Percentiles rank a stretch among this genome's conserved stretches.
Evolutionary conservation across 2,888 invertebrate species (phyloP).

Genomic region (Leptarthrus brevirostris): DNA sequence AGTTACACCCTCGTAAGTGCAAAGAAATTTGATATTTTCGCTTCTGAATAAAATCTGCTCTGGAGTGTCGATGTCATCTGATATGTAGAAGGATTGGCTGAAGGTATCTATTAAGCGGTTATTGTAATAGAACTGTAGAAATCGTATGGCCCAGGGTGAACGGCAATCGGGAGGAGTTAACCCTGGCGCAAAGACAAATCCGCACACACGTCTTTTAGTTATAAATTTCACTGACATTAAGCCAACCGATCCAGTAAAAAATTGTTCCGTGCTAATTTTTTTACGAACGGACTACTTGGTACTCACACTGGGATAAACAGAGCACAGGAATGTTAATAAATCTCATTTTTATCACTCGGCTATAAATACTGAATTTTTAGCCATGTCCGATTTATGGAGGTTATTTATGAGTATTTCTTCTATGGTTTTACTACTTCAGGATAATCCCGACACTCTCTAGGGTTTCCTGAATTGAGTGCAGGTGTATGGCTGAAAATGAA

Average conservation of each 20-base stretch:
- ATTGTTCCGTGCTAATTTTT: constrained; percentile 53
- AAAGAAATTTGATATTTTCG: constrained; percentile 32
- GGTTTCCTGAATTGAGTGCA: constrained; percentile 29
- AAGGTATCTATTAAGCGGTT: constrained; percentile 22
- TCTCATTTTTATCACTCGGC: constrained; percentile 68
- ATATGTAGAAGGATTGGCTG: neutral
- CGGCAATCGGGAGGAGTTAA: neutral
- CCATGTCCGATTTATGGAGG: constrained; percentile 66
- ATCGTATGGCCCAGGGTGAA: neutral
- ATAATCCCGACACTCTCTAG: constrained; percentile 37
- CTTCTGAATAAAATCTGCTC: neutral
- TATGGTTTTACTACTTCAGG: constrained; percentile 46
- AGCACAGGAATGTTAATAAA: constrained; percentile 65
- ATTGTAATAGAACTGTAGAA: constrained; percentile 24
- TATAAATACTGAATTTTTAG: constrained; percentile 68
- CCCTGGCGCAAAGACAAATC: constrained; percentile 29
- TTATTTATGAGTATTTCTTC: constrained; percentile 63
- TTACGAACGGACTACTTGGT: constrained; percentile 36
- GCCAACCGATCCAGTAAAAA: constrained; percentile 53
- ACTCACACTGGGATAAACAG: constrained; percentile 29
- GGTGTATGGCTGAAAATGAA: neutral
- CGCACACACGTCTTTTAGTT: constrained; percentile 50
- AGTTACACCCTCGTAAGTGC: neutral
- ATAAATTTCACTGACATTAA: constrained; percentile 53
- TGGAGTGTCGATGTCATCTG: neutral